phyloP scores from a whole-genome alignment of 2,797 vertebrate species.

The Serranus cabrilla region DNA sequence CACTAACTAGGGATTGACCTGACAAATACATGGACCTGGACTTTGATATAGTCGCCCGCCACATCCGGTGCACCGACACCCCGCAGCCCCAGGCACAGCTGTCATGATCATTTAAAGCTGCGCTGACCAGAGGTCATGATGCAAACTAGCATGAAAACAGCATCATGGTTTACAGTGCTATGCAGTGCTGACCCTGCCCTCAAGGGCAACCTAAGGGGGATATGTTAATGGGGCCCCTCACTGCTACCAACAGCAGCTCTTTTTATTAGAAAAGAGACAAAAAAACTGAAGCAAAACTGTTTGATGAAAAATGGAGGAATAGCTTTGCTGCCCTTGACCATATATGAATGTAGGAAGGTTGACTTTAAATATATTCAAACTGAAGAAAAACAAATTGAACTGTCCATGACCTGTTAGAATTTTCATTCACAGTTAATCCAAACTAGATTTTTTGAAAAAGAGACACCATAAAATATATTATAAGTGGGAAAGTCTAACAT shows the following conservation, averaged over 20 bases:
- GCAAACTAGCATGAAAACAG: conserved; percentile 43
- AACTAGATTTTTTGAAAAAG: too few relatives aligned
- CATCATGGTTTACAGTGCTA: conserved; percentile 29
- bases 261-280: neutral
- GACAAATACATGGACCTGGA: conserved; percentile 3
- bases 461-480: too few relatives aligned
- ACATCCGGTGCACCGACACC: neutral
- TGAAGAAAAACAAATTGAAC: too few relatives aligned
- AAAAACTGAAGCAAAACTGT: neutral
- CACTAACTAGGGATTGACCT: neutral
- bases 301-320: neutral
- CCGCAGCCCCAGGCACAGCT: conserved; percentile 21
- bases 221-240: conserved; percentile 38
- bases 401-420: neutral
- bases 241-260: conserved; percentile 8
- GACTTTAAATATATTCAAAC: neutral
- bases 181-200: conserved; percentile 38
- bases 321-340: neutral
- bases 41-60: neutral
- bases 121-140: conserved; percentile 31
- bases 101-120: conserved; percentile 28
- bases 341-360: neutral
- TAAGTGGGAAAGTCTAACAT: neutral
- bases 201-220: conserved; percentile 37
- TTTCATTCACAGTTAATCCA: too few relatives aligned